These are phyloP conservation scores for Copsychus sechellarum DNA, from an alignment of 2,113 vertebrate genomes.

Conservation along the genomic window DNA sequence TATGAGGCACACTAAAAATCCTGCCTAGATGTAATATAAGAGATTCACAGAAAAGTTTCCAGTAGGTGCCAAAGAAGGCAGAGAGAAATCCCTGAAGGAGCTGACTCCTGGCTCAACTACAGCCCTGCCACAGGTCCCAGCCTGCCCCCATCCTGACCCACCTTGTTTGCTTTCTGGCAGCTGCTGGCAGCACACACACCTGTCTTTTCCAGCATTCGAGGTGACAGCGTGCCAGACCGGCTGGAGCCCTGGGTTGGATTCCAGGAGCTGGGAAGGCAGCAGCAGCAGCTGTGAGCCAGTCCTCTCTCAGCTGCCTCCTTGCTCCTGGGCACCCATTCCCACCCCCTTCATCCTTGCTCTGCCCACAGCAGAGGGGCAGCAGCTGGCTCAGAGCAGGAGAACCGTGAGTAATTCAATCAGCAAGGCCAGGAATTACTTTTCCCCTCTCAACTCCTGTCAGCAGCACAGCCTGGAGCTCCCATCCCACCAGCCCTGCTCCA, in stretches of 20 bases:
- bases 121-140: accelerated
- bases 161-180: accelerated
- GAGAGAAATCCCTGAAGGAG: background rate
- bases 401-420: accelerated
- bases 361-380: accelerated
- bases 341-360: background rate
- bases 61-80: background rate
- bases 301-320: background rate
- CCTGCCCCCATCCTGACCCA: background rate
- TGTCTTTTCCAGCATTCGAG: background rate
- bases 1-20: background rate
- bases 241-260: background rate
- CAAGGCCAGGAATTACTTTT: background rate
- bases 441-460: background rate
- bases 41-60: background rate
- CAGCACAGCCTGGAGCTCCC: background rate
- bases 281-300: background rate
- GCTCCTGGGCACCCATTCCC: accelerated
- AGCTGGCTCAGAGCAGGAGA: background rate
- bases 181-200: accelerated
- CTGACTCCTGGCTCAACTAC: background rate
- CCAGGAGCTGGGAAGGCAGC: background rate
- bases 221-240: accelerated
- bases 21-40: background rate
- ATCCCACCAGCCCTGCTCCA: background rate